phyloP scores from a whole-genome alignment of 2,888 invertebrate species.

The Parascotia fuliginaria region DNA sequence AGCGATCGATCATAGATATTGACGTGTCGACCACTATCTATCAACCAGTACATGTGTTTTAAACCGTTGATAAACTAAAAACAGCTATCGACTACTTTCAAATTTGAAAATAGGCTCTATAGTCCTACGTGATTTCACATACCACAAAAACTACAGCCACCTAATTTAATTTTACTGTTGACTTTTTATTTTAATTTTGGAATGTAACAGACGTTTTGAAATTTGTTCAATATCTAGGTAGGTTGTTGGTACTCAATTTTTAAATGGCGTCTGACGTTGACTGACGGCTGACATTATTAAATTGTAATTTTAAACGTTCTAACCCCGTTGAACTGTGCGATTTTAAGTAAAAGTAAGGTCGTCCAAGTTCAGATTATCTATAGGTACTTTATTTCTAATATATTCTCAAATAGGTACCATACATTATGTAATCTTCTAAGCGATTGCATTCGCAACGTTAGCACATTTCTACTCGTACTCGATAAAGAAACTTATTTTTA shows the following conservation, averaged over 20 bases:
- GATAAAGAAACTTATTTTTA: conserved; percentile 44
- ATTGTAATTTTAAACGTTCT: neutral
- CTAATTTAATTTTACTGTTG: no score
- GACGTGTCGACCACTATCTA: conserved; percentile 39
- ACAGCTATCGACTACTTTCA: conserved; percentile 8
- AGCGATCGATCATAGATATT: conserved; percentile 72
- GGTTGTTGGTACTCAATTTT: neutral
- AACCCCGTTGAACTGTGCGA: neutral
- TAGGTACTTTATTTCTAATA: neutral
- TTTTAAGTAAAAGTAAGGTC: conserved; percentile 1
- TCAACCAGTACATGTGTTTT: conserved; percentile 35
- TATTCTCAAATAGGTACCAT: no score
- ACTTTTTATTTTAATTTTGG: no score
- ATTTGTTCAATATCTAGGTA: no score
- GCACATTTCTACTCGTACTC: conserved; percentile 11
- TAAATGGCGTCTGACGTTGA: neutral
- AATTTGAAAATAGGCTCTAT: conserved; percentile 1
- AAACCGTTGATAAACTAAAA: conserved; percentile 27
- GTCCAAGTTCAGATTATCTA: neutral
- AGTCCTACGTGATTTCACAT: no score
- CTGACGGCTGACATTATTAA: neutral
- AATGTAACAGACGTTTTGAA: no score
- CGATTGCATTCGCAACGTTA: neutral
- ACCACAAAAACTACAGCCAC: no score
- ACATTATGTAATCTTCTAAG: neutral